Evolutionary conservation across 2,797 vertebrate species (phyloP), one percentile per base, ranked within the genome.

Genomic region (Dipus sagitta): DNA sequence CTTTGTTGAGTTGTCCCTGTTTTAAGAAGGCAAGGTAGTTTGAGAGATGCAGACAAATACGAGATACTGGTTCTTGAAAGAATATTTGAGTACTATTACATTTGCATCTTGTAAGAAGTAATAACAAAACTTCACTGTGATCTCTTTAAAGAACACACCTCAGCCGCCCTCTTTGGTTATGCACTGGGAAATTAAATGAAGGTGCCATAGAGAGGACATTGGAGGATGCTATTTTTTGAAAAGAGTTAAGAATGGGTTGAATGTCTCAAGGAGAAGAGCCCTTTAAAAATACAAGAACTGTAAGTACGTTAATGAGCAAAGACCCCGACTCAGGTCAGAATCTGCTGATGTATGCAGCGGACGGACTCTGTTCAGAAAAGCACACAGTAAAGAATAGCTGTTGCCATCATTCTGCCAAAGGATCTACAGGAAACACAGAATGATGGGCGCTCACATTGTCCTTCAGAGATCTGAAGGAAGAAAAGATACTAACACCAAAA

Each of bases 11-110:
- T 5, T 47, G 30, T 81, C 13, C 12, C 52, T 34, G 6, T 62
- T 87, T 90, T 65, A 96, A 90, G 26, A 34, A 94, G 64, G 72
- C 38, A 93, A 76, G 28, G 9, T 82, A 20, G 7, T 90, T 93
- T 60, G 68, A 95, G 74, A 96, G 60, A 86, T 88, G 28, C 18
- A 93, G 68, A 91, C 38, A 81, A 60, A 72, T n/a, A 4, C 38
- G n/a, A 67, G 26, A 17, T 42, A 28, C 83, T 64, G 47, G 62
- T 91, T 94, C 58, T 94, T 34, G 3, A 86, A 67, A 38, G 88
- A 26, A 52, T 86, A 6, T 23, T 58, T 58, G 28, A 18, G 1
- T 86, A 30, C 7, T 21, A 28, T 28, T 47, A 0, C 3, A 18
- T 34, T 91, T 79, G 32, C 47, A 81, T 80, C 28, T 64, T 92